Evolutionary conservation across 2,888 invertebrate genomes (phyloP).

Genomic region (Poecilobothrus nobilitatus): DNA sequence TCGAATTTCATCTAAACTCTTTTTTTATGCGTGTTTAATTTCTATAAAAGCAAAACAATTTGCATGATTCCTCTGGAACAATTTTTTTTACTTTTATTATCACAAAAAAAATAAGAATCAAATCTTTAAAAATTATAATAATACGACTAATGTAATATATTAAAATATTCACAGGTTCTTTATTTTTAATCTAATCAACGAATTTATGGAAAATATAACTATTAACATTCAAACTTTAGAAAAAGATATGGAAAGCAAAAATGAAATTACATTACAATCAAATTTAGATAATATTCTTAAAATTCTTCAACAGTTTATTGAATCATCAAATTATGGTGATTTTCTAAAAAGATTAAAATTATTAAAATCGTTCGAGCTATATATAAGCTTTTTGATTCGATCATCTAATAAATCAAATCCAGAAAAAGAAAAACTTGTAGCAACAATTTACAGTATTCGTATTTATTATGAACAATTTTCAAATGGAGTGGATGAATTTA

Average conservation of each 20-base stretch:
- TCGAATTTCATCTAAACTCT: too few relatives aligned
- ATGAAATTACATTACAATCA: constrained; percentile 28
- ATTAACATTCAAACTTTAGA: too few relatives aligned
- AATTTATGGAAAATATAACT: neutral
- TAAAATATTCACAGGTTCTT: neutral
- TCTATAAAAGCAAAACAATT: too few relatives aligned
- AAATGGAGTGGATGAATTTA: constrained; percentile 53
- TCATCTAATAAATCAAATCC: constrained; percentile 29
- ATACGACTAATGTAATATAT: neutral
- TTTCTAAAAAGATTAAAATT: constrained; percentile 70
- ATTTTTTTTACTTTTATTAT: too few relatives aligned
- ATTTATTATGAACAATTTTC: constrained; percentile 77
- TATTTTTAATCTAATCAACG: neutral
- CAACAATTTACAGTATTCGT: constrained; percentile 71
- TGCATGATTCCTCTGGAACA: too few relatives aligned
- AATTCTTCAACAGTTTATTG: constrained; percentile 73
- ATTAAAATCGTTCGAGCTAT: constrained; percentile 72
- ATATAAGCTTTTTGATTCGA: constrained; percentile 50
- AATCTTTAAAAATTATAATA: neutral
- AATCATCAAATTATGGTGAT: constrained; percentile 74
- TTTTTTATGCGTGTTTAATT: too few relatives aligned
- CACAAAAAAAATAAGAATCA: too few relatives aligned
- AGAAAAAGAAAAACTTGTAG: constrained; percentile 45
- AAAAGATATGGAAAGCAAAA: constrained; percentile 25
- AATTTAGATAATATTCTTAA: constrained; percentile 37